A percentile compares a stretch with the other conserved stretches of the same genome.
These are phyloP conservation scores for Spodoptera frugiperda DNA, from an alignment of 1,140 invertebrate genomes.

Conservation along the genomic window DNA sequence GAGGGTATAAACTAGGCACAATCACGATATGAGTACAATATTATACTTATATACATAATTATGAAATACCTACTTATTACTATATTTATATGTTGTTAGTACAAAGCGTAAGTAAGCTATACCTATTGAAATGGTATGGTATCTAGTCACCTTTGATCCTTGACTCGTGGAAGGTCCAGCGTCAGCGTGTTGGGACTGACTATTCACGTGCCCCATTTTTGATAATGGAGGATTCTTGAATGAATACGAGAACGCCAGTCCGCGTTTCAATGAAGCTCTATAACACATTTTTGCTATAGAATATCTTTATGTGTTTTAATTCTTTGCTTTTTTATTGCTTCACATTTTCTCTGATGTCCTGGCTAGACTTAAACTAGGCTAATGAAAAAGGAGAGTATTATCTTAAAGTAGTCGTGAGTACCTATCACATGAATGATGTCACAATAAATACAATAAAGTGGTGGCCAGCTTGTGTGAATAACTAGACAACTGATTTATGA, in stretches of 20 bases:
- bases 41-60: background rate
- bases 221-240: slow-evolving; percentile 69
- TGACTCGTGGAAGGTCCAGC: slow-evolving; percentile 53
- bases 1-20: background rate
- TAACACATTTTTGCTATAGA: slow-evolving; percentile 36
- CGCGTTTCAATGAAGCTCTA: slow-evolving; percentile 70
- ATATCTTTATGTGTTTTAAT: too few species aligned
- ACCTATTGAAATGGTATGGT: slow-evolving; percentile 2
- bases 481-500: too few species aligned
- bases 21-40: background rate
- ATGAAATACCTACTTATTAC: background rate
- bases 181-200: slow-evolving; percentile 62
- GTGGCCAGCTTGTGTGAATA: too few species aligned
- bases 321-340: slow-evolving; percentile 2
- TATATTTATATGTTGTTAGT: too few species aligned
- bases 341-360: too few species aligned
- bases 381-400: too few species aligned
- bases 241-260: slow-evolving; percentile 73
- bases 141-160: slow-evolving; percentile 33
- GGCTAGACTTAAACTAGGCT: background rate
- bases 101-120: slow-evolving; percentile 1
- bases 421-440: too few species aligned
- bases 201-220: slow-evolving; percentile 74
- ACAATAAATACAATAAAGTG: too few species aligned
- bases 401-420: background rate